Percentiles rank a stretch among this genome's conserved stretches.
Conservation (phyloP, 37 sponge, comb jelly and placozoan species). For the Eunapius fragilis region DNA sequence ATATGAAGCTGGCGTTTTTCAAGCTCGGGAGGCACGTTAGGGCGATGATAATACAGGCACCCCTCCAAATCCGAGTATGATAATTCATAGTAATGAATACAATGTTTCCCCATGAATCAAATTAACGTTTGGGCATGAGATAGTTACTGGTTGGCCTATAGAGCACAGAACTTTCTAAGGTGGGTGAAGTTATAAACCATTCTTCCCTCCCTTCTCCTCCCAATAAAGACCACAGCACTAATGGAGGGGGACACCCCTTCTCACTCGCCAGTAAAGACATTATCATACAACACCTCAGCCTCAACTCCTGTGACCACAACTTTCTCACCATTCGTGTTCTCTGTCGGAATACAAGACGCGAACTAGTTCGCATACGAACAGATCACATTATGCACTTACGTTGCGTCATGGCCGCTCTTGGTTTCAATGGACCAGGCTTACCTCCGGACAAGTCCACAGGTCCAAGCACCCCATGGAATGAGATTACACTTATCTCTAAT, state of each 20-base stretch:
- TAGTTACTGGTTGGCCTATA: too few species aligned
- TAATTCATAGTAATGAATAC: too few species aligned
- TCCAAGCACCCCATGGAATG: neutral
- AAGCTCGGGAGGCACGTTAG: too few species aligned
- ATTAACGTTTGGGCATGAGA: too few species aligned
- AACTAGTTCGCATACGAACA: conserved; percentile 43
- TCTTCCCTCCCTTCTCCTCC: neutral
- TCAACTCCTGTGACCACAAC: conserved; percentile 56
- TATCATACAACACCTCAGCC: conserved; percentile 41
- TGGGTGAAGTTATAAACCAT: too few species aligned
- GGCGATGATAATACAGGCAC: too few species aligned
- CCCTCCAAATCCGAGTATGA: too few species aligned
- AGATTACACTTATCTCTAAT: neutral
- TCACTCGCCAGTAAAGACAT: conserved; percentile 31
- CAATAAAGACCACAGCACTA: conserved; percentile 24
- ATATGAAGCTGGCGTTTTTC: too few species aligned
- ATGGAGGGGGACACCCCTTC: conserved; percentile 29
- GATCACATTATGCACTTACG: conserved; percentile 48
- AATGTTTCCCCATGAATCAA: too few species aligned
- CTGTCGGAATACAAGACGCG: conserved; percentile 22
- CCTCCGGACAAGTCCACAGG: conserved; percentile 21
- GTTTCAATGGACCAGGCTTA: conserved; percentile 41
- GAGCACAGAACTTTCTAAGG: too few species aligned
- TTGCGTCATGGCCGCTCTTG: conserved; percentile 71
- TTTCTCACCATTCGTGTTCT: conserved; percentile 65